A percentile compares a stretch with the other conserved stretches of the same genome.
Conservation (phyloP, 2,888 invertebrate species). For the Mesorhabditis sp. region DNA sequence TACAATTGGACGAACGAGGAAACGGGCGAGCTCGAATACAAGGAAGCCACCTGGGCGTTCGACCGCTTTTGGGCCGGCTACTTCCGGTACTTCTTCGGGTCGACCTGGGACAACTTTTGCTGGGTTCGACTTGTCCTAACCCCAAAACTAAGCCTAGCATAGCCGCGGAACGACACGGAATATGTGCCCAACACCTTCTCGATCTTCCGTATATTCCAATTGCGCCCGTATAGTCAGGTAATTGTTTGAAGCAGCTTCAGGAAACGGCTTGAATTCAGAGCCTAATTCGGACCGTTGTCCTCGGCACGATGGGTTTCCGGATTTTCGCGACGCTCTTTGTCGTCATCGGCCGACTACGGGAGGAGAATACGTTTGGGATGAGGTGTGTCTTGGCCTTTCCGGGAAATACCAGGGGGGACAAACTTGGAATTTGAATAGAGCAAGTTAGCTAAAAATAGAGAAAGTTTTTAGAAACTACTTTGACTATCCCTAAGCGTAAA, state of each 20-base stretch:
- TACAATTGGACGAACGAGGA: background rate
- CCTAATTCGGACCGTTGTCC: background rate
- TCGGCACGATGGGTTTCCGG: slow-evolving; percentile 3
- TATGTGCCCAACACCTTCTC: background rate
- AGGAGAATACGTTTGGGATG: background rate
- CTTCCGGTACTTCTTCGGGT: background rate
- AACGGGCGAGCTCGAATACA: background rate
- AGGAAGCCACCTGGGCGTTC: background rate
- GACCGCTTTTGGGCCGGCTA: background rate
- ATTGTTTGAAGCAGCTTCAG: no score
- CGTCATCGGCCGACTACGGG: background rate
- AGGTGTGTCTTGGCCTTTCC: background rate
- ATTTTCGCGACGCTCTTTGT: background rate
- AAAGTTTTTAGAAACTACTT: no score
- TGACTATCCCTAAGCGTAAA: no score
- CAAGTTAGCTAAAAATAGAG: no score
- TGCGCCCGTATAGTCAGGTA: background rate
- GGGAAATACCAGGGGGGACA: no score
- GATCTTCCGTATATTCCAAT: background rate
- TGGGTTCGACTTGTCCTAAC: background rate
- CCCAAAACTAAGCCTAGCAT: background rate
- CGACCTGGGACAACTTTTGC: background rate
- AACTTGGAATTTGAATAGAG: no score
- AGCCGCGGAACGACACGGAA: background rate
- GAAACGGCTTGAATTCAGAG: background rate